Evolutionary conservation across 1,140 invertebrate species (phyloP).

Genomic region (Saccostrea cuccullata): DNA sequence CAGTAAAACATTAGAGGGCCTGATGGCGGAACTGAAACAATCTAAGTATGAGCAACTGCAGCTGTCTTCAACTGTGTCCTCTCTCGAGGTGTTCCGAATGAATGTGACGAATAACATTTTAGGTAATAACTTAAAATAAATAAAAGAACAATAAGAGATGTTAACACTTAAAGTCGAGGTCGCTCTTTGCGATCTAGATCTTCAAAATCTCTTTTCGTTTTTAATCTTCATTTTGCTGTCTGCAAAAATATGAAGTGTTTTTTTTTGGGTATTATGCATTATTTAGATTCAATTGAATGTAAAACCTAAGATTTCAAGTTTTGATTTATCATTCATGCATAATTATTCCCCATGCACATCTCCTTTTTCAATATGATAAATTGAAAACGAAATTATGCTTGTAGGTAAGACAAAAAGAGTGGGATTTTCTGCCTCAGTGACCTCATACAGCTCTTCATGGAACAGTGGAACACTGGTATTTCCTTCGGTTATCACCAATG

Average conservation of each 20-base stretch:
- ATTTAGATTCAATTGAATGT: too few species aligned
- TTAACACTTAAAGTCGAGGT: too few species aligned
- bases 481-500: slow-evolving; percentile 8
- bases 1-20: background rate
- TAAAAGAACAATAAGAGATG: too few species aligned
- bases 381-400: background rate
- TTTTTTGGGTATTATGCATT: too few species aligned
- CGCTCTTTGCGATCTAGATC: too few species aligned
- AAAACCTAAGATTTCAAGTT: too few species aligned
- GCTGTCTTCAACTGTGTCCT: background rate
- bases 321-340: too few species aligned
- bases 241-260: too few species aligned
- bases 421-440: background rate
- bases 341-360: too few species aligned
- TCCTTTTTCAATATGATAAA: too few species aligned
- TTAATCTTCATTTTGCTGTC: too few species aligned
- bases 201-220: too few species aligned
- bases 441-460: background rate
- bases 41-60: background rate
- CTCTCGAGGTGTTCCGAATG: background rate
- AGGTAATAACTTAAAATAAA: background rate
- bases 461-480: slow-evolving; percentile 1
- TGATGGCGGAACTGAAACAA: background rate
- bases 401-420: background rate
- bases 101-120: background rate